These are phyloP conservation scores for Drosophila erecta DNA, from an alignment of 1,140 invertebrate genomes.

Conservation along the genomic window DNA sequence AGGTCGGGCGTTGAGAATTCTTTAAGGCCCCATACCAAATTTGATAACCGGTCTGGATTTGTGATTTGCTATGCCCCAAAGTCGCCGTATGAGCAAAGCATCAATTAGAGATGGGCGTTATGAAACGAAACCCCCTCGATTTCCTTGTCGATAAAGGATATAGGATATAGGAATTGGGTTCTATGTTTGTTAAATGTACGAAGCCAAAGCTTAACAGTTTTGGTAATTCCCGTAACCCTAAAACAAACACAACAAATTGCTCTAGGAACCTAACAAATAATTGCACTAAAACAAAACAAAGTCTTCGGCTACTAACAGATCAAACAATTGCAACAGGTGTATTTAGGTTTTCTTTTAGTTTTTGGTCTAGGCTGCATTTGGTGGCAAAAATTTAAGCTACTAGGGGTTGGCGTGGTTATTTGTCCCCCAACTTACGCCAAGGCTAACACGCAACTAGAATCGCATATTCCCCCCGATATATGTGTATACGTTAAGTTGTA, in stretches of 20 bases:
- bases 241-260: constrained; percentile 33
- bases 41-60: constrained; percentile 3
- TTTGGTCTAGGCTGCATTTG: constrained; percentile 80
- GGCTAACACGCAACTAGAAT: constrained; percentile 40
- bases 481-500: neutral
- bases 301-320: constrained; percentile 58
- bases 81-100: neutral
- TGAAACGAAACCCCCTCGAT: neutral
- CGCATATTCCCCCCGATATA: neutral
- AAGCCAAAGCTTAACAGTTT: constrained; percentile 2
- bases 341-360: constrained; percentile 31
- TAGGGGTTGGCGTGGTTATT: neutral
- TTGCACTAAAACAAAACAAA: constrained; percentile 69
- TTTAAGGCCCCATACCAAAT: constrained; percentile 21
- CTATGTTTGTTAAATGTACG: neutral
- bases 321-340: constrained; percentile 45
- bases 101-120: constrained; percentile 16
- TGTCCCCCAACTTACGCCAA: neutral
- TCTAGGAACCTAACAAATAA: constrained; percentile 44
- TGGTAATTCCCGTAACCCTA: constrained; percentile 3
- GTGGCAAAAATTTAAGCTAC: constrained; percentile 32
- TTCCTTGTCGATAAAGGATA: constrained; percentile 7
- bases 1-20: constrained; percentile 13
- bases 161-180: constrained; percentile 8
- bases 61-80: constrained; percentile 12